Evolutionary conservation across 2,113 vertebrate species (phyloP).

Genomic region (Nycticryphes semicollaris): DNA sequence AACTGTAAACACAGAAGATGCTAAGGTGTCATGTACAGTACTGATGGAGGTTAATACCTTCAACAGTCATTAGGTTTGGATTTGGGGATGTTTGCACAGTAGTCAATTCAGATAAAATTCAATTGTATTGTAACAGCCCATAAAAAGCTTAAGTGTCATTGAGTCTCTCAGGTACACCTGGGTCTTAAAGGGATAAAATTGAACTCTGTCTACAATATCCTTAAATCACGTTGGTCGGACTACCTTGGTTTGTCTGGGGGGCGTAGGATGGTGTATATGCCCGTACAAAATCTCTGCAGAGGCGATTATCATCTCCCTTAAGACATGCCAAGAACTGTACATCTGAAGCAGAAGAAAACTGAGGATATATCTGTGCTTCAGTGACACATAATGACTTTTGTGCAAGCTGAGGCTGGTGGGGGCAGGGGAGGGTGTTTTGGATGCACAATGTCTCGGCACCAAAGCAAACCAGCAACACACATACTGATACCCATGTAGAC

Average conservation of each 20-base stretch:
- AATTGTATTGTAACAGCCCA: background rate
- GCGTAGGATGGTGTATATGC: too few relatives aligned
- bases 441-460: fast-evolving
- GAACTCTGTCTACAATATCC: background rate
- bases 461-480: fast-evolving
- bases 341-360: background rate
- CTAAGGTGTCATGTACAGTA: background rate
- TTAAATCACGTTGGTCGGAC: background rate
- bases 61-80: background rate
- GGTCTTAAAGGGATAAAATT: background rate
- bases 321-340: background rate
- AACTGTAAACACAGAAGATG: conserved; percentile 23
- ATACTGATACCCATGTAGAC: fast-evolving
- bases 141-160: background rate
- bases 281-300: background rate
- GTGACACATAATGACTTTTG: background rate
- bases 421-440: background rate
- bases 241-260: background rate
- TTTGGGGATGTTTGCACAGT: conserved; percentile 8
- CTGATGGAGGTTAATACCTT: conserved; percentile 20
- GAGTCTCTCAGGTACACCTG: background rate
- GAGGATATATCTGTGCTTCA: background rate
- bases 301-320: background rate
- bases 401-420: background rate
- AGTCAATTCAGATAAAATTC: conserved; percentile 33